Evolutionary conservation across 2,113 vertebrate species (phyloP).

Genomic region (Ceyx cyanopectus): DNA sequence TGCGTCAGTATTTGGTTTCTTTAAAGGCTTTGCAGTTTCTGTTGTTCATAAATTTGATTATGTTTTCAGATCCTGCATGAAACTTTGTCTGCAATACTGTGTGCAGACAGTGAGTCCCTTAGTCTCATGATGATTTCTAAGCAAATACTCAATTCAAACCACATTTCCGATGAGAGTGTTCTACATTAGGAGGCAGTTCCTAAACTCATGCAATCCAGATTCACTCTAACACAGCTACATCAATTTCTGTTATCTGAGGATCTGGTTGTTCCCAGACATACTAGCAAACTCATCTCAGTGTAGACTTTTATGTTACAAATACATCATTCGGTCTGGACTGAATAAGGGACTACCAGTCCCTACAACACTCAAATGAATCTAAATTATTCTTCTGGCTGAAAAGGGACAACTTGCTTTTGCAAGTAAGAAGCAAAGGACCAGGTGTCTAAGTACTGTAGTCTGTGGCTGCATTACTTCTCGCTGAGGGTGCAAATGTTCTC

Average conservation of each 20-base stretch:
- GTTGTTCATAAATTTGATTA: background rate
- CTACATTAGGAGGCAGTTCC: background rate
- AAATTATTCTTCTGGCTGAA: background rate
- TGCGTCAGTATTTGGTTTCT: background rate
- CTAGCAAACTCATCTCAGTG: background rate
- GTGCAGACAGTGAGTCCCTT: background rate
- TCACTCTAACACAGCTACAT: background rate
- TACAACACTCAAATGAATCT: accelerated
- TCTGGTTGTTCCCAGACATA: background rate
- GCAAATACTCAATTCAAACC: background rate
- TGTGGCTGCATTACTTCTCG: background rate
- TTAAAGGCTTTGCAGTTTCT: background rate
- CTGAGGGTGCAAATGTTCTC: background rate
- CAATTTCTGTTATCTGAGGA: background rate
- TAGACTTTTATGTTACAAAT: background rate
- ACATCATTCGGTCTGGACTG: background rate
- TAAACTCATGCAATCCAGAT: background rate
- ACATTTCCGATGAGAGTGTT: background rate
- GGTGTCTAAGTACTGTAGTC: background rate
- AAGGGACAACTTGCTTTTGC: background rate
- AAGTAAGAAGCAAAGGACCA: background rate
- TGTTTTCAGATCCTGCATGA: background rate
- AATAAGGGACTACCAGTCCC: background rate
- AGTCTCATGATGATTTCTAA: background rate
- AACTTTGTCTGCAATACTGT: background rate